phyloP scores from a whole-genome alignment of 2,113 vertebrate genomes.

The Rhabdomys dilectus region DNA sequence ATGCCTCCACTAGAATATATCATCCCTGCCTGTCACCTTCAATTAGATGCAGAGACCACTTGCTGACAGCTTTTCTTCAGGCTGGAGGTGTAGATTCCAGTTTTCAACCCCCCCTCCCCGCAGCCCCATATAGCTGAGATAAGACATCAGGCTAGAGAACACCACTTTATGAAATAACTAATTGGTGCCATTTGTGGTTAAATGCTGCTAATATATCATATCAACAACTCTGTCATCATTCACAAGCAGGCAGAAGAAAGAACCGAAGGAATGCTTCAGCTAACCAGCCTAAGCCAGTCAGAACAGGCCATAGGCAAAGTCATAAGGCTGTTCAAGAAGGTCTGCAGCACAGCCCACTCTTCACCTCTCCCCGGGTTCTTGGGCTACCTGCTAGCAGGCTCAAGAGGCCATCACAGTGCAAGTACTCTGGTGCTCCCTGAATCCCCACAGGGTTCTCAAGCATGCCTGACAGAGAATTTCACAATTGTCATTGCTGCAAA shows the following conservation, averaged over 20 bases:
- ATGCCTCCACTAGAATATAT: constrained; percentile 24
- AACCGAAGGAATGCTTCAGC: constrained; percentile 16
- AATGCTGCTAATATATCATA: constrained; percentile 39
- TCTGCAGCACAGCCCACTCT: background rate
- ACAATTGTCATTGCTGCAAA: background rate
- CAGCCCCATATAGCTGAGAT: constrained; percentile 20
- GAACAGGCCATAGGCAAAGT: background rate
- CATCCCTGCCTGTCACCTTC: constrained; percentile 66
- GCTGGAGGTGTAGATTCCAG: background rate
- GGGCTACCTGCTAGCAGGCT: background rate
- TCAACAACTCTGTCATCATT: constrained; percentile 60
- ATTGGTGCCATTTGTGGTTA: constrained; percentile 70
- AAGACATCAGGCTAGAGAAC: background rate
- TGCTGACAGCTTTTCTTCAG: constrained; percentile 64
- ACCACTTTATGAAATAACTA: constrained; percentile 24
- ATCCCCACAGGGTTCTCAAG: background rate
- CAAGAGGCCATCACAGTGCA: background rate
- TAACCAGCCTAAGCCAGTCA: constrained; percentile 38
- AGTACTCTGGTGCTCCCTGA: background rate
- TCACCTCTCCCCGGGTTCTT: background rate
- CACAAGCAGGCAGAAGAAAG: constrained; percentile 8
- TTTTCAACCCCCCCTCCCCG: background rate
- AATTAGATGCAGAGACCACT: constrained; percentile 47
- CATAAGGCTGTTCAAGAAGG: background rate
- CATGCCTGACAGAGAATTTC: background rate